Conservation (phyloP, 2,888 invertebrate genomes). For the Dichetophora obliterata region DNA sequence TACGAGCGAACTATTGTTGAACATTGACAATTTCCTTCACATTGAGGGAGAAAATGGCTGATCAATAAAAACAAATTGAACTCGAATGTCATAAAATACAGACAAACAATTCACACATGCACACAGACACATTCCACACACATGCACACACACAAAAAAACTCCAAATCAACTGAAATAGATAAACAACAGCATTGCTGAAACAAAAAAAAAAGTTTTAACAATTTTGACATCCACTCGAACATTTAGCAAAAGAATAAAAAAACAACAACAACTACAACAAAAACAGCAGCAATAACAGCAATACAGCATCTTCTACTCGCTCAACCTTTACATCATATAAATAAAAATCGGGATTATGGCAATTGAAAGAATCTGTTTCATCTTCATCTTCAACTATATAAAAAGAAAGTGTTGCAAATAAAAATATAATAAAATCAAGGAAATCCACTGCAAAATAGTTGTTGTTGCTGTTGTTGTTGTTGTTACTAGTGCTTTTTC, state of each 20-base stretch:
- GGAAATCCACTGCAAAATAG: constrained; percentile 5
- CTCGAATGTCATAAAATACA: constrained; percentile 62
- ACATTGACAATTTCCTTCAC: constrained; percentile 67
- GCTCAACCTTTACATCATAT: too few relatives aligned
- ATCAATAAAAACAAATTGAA: constrained; percentile 67
- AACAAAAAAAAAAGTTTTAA: constrained; percentile 2
- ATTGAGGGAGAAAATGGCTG: constrained; percentile 64
- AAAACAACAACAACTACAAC: not conserved
- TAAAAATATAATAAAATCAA: constrained; percentile 10
- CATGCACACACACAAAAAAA: not conserved
- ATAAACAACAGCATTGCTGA: not conserved
- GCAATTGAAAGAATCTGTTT: constrained; percentile 26
- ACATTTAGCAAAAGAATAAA: not conserved
- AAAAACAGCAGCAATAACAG: not conserved
- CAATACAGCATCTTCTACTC: not conserved
- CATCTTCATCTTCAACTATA: constrained; percentile 20
- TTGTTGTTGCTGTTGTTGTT: not conserved
- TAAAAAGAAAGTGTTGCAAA: constrained; percentile 15
- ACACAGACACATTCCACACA: constrained; percentile 33
- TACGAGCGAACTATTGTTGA: constrained; percentile 57
- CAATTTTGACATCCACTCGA: not conserved
- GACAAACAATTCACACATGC: constrained; percentile 30
- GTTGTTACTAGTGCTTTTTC: not conserved
- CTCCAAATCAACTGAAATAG: not conserved
- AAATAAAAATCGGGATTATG: not conserved